Base-by-base conservation (phyloP, 1,140 invertebrate genomes). In the Drosophila mauritiana region DNA sequence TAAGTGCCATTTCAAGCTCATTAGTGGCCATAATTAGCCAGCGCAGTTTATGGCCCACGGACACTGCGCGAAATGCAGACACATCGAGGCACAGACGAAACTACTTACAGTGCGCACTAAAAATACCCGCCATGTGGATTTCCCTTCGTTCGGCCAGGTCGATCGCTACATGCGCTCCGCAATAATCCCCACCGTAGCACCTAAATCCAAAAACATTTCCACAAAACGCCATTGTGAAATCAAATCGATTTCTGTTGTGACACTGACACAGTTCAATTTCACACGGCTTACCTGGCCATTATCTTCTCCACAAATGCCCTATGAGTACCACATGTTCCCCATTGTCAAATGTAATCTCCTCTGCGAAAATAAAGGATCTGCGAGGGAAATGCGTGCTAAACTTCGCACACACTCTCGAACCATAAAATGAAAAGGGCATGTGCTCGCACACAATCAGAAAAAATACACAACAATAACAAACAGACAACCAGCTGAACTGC, bases 1-100 rank as follows among this genome's bases (percentile, higher is more conserved):
- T 76, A 86, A 86, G 84, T 88, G 84, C 82, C 82, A 86, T 86
- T 86, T 86, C 83, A 88, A 86, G 83, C 82, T 86, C 82, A 86
- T 86, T 86, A 86, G 82, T 76, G 84, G 82, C 82, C 83, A 86
- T 88, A 86, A 86, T 86, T 86, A 86, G 82, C 82, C 83, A 79
- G 58, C 55, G 58, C 40, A 73, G 79, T 86, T 86, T 86, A 86
- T 86, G 83, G 84, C 79, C 75, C 78, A 76, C 75, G 88, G 82
- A 88, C 82, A 75, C 73, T 56, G 45, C 51, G 40, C 48, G 53
- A 76, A 67, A 75, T 75, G 67, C 77, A 80, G 67, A 85, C 63
- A 62, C 51, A 76, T 55, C 54, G 39, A 56, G 39, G 53, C 61
- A 25, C 70, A 73, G 80, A 61, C 62, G 5, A 20, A 51, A 58